A percentile compares a stretch with the other conserved stretches of the same genome.
These are phyloP conservation scores for Glossophaga mutica DNA, from an alignment of 2,797 vertebrate species.

Conservation along the genomic window DNA sequence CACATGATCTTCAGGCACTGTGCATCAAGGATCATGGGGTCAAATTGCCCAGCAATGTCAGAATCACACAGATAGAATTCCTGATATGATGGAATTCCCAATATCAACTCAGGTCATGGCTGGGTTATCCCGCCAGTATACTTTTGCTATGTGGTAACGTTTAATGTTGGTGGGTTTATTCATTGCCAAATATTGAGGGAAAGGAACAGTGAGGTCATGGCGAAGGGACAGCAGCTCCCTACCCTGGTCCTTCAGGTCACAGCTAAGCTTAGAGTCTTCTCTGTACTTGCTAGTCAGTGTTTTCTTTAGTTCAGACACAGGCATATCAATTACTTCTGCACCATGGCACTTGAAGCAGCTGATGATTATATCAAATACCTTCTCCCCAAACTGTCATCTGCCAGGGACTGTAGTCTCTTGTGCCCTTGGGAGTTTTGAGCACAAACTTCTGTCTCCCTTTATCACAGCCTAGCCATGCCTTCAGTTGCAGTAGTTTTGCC, in stretches of 20 bases:
- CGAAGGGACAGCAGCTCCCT: constrained; percentile 95
- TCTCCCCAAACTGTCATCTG: no score
- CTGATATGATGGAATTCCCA: constrained; percentile 95
- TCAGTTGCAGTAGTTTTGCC: constrained; percentile 91
- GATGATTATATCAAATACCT: no score
- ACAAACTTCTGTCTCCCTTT: constrained; percentile 93
- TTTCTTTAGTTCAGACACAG: constrained; percentile 83
- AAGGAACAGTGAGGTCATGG: constrained; percentile 97
- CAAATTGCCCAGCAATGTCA: constrained; percentile 94
- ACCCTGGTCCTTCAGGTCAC: constrained; percentile 96
- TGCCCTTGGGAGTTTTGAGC: constrained; percentile 95
- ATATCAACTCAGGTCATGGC: constrained; percentile 92
- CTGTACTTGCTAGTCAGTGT: constrained; percentile 93
- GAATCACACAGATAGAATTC: constrained; percentile 99
- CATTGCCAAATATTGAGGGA: constrained; percentile 95
- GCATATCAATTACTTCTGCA: no score
- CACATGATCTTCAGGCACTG: constrained; percentile 94
- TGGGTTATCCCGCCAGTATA: constrained; percentile 95
- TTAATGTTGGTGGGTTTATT: constrained; percentile 96
- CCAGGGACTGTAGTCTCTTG: no score
- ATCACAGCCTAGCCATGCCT: constrained; percentile 89
- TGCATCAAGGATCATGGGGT: constrained; percentile 94
- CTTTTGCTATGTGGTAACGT: constrained; percentile 95
- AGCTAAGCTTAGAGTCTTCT: constrained; percentile 95
- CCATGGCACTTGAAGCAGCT: no score